phyloP scores from a whole-genome alignment of 2,797 vertebrate species.

The Oreortyx pictus region DNA sequence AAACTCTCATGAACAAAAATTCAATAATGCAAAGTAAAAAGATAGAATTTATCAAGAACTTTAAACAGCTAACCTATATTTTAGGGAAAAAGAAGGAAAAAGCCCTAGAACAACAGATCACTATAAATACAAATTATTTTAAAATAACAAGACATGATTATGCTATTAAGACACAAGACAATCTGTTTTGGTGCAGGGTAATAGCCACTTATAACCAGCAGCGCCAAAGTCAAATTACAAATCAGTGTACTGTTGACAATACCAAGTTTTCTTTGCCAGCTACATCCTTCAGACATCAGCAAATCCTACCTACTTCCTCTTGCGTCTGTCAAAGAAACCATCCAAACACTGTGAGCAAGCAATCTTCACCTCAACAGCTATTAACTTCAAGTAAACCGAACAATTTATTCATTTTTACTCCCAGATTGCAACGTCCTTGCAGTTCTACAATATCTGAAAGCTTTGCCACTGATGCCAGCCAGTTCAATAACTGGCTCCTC shows the following conservation, averaged over 20 bases:
- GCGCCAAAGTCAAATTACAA: constrained; percentile 14
- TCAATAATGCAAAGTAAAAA: constrained; percentile 22
- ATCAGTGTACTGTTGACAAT: constrained; percentile 50
- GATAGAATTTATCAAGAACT: background rate
- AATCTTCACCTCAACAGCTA: constrained; percentile 69
- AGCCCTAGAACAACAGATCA: background rate
- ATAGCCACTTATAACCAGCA: constrained; percentile 35
- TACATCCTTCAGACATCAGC: constrained; percentile 49
- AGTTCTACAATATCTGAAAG: constrained; percentile 35
- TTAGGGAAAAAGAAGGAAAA: background rate
- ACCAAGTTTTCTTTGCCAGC: constrained; percentile 52
- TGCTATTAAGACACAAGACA: background rate
- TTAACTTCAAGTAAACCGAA: constrained; percentile 42
- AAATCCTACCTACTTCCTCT: constrained; percentile 75
- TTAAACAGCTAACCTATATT: background rate
- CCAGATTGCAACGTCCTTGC: constrained; percentile 22
- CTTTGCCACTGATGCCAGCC: constrained; percentile 27
- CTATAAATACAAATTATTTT: background rate
- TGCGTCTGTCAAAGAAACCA: constrained; percentile 66
- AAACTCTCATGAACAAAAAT: constrained; percentile 47
- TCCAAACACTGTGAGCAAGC: constrained; percentile 62
- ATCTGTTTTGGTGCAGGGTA: background rate
- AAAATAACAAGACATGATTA: background rate
- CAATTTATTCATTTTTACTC: constrained; percentile 58
- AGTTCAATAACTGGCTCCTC: constrained; percentile 64